Evolutionary conservation across 2,113 vertebrate species (phyloP).

Genomic region (Triplophysa siluroides): DNA sequence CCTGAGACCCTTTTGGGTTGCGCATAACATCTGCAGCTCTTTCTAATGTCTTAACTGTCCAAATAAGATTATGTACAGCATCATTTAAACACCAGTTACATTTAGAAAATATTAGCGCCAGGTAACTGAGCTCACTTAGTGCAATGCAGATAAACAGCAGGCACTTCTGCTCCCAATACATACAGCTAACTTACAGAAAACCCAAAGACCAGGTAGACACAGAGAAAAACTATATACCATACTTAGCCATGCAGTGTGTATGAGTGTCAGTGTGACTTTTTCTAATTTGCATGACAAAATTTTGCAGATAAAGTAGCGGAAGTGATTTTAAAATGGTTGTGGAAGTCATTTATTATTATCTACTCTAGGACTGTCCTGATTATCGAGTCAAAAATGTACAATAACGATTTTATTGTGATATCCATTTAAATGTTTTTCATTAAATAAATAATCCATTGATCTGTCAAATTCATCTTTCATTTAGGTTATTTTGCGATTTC

Average conservation of each 20-base stretch:
- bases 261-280: not conserved
- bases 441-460: no score
- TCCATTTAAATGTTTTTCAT: no score
- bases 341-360: no score
- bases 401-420: no score
- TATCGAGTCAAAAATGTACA: no score
- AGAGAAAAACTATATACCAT: conserved; percentile 47
- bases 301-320: no score
- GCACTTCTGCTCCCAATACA: conserved; percentile 42
- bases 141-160: conserved; percentile 39
- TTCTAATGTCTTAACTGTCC: not conserved
- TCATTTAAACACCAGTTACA: conserved; percentile 19
- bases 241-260: conserved; percentile 65
- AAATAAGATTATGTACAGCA: conserved; percentile 44
- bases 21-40: conserved; percentile 30
- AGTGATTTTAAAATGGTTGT: no score
- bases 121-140: conserved; percentile 16
- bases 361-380: no score
- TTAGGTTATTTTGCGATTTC: no score
- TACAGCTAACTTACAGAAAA: conserved; percentile 39
- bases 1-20: not conserved
- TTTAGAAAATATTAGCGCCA: conserved; percentile 21
- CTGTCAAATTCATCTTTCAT: no score
- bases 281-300: no score
- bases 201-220: conserved; percentile 26